Evolutionary conservation across 2,888 invertebrate species (phyloP).

Genomic region (Arrhopalites spinosus): DNA sequence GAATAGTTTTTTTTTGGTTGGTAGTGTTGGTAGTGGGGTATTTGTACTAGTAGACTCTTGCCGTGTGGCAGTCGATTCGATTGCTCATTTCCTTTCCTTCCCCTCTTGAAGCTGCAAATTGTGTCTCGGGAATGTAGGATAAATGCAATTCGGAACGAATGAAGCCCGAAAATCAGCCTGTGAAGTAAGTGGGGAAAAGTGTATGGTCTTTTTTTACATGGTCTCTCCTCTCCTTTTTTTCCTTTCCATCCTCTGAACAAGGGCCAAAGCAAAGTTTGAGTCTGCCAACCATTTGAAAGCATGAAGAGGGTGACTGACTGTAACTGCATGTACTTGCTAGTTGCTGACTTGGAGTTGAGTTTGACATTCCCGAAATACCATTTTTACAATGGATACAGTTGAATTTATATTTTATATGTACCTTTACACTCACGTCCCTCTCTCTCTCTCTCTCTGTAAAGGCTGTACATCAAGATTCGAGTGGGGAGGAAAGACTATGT

Average conservation of each 20-base stretch:
- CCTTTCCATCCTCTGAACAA: background rate
- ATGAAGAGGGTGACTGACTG: background rate
- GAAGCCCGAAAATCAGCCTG: slow-evolving; percentile 41
- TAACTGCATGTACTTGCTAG: slow-evolving; percentile 2
- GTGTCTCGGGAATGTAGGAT: slow-evolving; percentile 41
- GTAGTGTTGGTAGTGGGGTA: background rate
- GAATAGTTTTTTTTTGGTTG: too few species aligned
- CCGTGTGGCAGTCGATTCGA: slow-evolving; percentile 24
- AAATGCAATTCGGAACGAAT: slow-evolving; percentile 39
- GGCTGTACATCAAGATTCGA: too few species aligned
- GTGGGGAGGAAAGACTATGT: background rate
- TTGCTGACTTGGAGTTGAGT: background rate
- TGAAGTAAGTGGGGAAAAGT: slow-evolving; percentile 23
- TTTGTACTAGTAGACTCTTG: background rate
- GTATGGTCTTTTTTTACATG: slow-evolving; percentile 5
- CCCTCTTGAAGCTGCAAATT: slow-evolving; percentile 37
- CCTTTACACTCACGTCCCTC: background rate
- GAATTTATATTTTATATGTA: too few species aligned
- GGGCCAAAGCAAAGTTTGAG: background rate
- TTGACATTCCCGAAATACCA: slow-evolving; percentile 7
- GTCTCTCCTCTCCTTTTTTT: background rate
- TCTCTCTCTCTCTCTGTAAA: background rate
- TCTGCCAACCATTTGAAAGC: background rate
- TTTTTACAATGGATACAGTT: background rate
- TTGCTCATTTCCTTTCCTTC: slow-evolving; percentile 43